Conservation (phyloP, 53 echinoderm and acorn worm genomes). For the Henricia sp. region DNA sequence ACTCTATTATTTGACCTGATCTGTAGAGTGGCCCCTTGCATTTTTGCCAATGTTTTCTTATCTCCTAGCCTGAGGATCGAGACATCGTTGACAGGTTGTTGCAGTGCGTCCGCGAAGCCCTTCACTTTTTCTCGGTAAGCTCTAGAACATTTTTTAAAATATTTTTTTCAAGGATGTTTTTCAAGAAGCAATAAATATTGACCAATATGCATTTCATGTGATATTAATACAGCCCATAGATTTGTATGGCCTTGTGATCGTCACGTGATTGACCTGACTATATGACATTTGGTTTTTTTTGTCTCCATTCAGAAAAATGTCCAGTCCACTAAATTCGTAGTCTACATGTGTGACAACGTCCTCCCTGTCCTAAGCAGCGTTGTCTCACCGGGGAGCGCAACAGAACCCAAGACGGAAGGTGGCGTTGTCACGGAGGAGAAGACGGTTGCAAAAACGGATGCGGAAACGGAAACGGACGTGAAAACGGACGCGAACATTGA, state of each 20-base stretch:
- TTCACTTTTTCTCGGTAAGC: slow-evolving; percentile 97
- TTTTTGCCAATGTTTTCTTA: slow-evolving; percentile 34
- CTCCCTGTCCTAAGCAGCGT: slow-evolving; percentile 75
- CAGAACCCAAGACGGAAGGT: slow-evolving; percentile 39
- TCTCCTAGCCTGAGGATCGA: slow-evolving; percentile 73
- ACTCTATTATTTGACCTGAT: no score
- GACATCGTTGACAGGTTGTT: slow-evolving; percentile 87
- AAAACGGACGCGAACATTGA: slow-evolving; percentile 47
- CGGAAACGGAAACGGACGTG: neutral
- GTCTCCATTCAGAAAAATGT: slow-evolving; percentile 78
- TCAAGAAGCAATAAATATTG: no score
- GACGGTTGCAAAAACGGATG: neutral
- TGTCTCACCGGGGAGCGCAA: slow-evolving; percentile 33
- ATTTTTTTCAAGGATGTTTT: no score
- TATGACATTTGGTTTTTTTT: slow-evolving; percentile 1
- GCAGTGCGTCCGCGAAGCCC: slow-evolving; percentile 89
- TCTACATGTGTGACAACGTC: slow-evolving; percentile 87
- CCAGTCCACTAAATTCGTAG: slow-evolving; percentile 85
- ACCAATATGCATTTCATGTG: no score
- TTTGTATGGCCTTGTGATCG: no score
- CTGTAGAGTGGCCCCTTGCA: no score
- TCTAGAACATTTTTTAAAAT: no score
- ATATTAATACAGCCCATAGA: neutral
- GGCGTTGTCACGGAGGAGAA: slow-evolving; percentile 58
- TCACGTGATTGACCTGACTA: no score